Percentiles rank a stretch among this genome's conserved stretches.
Conservation (phyloP, 2,888 invertebrate species). For the Melanchra persicariae region DNA sequence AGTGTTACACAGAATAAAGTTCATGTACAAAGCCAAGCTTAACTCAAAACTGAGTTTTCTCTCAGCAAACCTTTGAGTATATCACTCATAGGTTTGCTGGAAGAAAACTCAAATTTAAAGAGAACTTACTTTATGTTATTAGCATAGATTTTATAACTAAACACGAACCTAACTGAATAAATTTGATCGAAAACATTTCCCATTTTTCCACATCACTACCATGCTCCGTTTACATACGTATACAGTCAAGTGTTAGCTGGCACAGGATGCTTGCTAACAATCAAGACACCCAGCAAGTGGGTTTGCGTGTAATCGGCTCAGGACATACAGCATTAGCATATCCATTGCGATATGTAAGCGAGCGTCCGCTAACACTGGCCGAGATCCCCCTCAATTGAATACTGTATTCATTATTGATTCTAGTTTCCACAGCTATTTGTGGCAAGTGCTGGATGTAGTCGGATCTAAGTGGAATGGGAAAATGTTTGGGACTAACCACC, state of each 20-base stretch:
- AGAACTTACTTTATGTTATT: too few relatives aligned
- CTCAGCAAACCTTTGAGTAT: too few relatives aligned
- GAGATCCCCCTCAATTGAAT: constrained; percentile 67
- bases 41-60: too few relatives aligned
- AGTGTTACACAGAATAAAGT: too few relatives aligned
- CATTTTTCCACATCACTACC: neutral
- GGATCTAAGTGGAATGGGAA: constrained; percentile 10
- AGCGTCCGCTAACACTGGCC: constrained; percentile 46
- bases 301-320: constrained; percentile 83
- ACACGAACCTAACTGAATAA: too few relatives aligned
- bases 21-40: too few relatives aligned
- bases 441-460: constrained; percentile 4
- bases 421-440: constrained; percentile 44
- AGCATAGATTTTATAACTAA: too few relatives aligned
- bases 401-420: constrained; percentile 75
- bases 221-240: constrained; percentile 49
- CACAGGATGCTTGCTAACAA: constrained; percentile 71
- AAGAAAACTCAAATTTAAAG: too few relatives aligned
- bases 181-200: neutral
- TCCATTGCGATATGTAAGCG: constrained; percentile 74
- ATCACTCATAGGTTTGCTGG: too few relatives aligned
- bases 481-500: constrained; percentile 3
- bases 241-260: constrained; percentile 53
- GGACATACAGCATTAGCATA: constrained; percentile 81
- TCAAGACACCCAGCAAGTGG: constrained; percentile 76